Evolutionary conservation across 2,888 invertebrate genomes (phyloP).

Genomic region (Vandiemenella viatica): DNA sequence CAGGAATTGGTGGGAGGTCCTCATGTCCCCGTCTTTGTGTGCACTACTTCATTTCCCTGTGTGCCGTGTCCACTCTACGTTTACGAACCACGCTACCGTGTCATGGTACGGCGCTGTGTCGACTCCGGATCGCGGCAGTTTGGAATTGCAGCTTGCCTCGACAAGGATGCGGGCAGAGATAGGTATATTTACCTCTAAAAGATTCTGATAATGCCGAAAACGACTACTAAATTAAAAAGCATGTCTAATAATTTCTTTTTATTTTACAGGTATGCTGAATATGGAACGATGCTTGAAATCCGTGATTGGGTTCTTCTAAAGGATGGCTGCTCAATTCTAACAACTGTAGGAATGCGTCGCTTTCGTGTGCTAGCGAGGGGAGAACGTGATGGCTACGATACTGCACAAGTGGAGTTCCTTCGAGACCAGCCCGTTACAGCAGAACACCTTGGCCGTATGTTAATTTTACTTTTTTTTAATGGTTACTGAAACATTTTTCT

Average conservation of each 20-base stretch:
- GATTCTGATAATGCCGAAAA: no score
- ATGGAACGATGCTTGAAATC: slow-evolving; percentile 74
- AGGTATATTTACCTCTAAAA: no score
- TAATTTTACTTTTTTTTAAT: no score
- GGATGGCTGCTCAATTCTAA: slow-evolving; percentile 73
- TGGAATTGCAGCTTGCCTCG: slow-evolving; percentile 58
- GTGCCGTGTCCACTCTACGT: slow-evolving; percentile 83
- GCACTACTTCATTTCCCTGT: slow-evolving; percentile 73
- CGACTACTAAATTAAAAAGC: no score
- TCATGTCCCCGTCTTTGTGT: slow-evolving; percentile 66
- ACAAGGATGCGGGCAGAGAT: slow-evolving; percentile 28
- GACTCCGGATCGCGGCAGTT: slow-evolving; percentile 64
- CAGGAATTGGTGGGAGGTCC: slow-evolving; percentile 26
- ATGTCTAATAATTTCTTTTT: no score
- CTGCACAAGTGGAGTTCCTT: slow-evolving; percentile 64
- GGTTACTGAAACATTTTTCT: no score
- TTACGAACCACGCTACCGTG: slow-evolving; percentile 73
- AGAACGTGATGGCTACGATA: slow-evolving; percentile 69
- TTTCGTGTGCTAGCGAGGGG: slow-evolving; percentile 61
- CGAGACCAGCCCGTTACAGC: slow-evolving; percentile 37
- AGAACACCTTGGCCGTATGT: background rate
- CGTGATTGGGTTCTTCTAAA: slow-evolving; percentile 66
- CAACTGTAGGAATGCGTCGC: slow-evolving; percentile 66
- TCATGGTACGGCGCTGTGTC: slow-evolving; percentile 69
- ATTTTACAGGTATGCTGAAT: slow-evolving; percentile 54